Conservation (phyloP, 1,140 invertebrate genomes). For the Bombus polaris region DNA sequence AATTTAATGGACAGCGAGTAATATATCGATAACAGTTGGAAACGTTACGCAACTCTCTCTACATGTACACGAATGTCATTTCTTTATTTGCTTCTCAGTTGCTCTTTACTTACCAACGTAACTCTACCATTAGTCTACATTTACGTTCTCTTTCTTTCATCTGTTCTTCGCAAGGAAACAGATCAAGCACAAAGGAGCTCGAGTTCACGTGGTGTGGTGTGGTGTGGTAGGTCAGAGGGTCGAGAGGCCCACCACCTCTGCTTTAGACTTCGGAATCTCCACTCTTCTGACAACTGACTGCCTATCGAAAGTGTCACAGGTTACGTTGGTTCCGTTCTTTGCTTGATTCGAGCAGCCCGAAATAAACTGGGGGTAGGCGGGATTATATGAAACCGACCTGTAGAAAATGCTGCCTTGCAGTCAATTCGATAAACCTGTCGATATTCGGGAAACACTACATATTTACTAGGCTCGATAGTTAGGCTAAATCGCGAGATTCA, state of each 20-base stretch:
- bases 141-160: not conserved
- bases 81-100: constrained; percentile 8
- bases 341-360: not conserved
- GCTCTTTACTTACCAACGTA: not conserved
- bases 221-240: constrained; percentile 62
- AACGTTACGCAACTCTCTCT: not conserved
- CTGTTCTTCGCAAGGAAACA: not conserved
- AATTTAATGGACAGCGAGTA: too few species aligned
- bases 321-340: not conserved
- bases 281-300: constrained; percentile 20
- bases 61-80: not conserved
- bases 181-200: constrained; percentile 17
- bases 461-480: not conserved
- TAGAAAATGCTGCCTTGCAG: not conserved
- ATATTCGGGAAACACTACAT: not conserved
- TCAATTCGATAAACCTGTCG: not conserved
- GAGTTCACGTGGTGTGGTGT: constrained; percentile 29
- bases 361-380: constrained; percentile 36
- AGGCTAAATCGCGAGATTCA: not conserved
- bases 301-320: not conserved
- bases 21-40: too few species aligned
- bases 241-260: constrained; percentile 34
- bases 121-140: constrained; percentile 4
- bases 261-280: constrained; percentile 9
- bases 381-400: not conserved